phyloP scores from a whole-genome alignment of 2,113 vertebrate genomes.

The Steatornis caripensis region DNA sequence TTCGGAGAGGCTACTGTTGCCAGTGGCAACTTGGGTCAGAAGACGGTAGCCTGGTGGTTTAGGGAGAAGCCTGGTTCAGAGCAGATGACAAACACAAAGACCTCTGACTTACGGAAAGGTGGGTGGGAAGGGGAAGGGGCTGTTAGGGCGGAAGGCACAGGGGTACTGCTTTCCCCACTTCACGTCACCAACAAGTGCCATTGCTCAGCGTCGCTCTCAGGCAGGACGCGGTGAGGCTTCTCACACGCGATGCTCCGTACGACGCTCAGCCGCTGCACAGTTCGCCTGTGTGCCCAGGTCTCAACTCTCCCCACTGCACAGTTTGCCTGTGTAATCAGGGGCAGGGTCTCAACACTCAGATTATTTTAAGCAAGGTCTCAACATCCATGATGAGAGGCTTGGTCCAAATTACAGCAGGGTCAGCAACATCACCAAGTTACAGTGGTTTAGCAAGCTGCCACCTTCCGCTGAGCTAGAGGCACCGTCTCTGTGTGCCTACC shows the following conservation, averaged over 20 bases:
- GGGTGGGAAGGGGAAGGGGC: neutral
- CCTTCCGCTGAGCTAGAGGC: neutral
- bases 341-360: neutral
- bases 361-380: neutral
- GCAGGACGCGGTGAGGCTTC: neutral
- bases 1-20: neutral
- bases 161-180: neutral
- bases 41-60: neutral
- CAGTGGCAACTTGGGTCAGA: neutral
- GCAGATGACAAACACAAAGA: neutral
- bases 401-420: neutral
- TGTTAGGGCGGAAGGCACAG: neutral
- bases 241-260: neutral
- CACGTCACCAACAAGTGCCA: fast-evolving
- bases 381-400: neutral
- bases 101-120: neutral
- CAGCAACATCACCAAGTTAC: neutral
- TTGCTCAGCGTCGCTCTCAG: neutral
- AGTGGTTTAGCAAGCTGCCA: neutral
- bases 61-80: neutral
- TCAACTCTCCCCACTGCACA: neutral
- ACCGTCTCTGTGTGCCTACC: neutral
- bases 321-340: too few relatives aligned
- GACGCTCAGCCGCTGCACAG: neutral
- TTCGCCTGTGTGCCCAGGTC: too few relatives aligned